Percentiles rank a stretch among this genome's conserved stretches.
phyloP scores from a whole-genome alignment of 2,113 vertebrate genomes.

The Odontophorus gujanensis region DNA sequence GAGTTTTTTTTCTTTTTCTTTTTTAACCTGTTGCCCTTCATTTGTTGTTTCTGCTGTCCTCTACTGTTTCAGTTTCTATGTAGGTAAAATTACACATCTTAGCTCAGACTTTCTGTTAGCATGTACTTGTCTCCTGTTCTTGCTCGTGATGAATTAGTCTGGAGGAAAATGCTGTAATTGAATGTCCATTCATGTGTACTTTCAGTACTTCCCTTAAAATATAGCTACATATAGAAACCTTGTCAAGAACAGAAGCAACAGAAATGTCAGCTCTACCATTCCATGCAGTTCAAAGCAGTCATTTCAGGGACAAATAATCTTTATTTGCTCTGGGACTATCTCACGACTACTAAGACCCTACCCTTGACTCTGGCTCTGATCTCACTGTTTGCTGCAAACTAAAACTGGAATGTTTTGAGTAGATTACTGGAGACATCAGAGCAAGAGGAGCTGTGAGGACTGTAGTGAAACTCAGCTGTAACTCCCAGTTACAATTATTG shows the following conservation, averaged over 20 bases:
- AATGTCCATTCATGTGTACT: constrained; percentile 33
- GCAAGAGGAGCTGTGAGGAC: neutral
- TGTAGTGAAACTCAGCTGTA: neutral
- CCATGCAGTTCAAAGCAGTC: neutral
- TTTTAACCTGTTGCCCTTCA: neutral
- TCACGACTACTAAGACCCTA: neutral
- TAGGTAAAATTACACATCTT: neutral
- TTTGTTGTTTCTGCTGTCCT: neutral
- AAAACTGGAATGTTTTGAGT: neutral
- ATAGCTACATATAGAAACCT: neutral
- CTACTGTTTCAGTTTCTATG: neutral
- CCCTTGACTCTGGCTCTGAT: neutral
- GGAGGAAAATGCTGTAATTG: constrained; percentile 14
- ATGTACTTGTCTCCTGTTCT: neutral
- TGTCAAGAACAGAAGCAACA: neutral
- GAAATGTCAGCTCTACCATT: neutral
- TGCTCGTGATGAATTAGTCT: constrained; percentile 8
- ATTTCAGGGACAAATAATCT: neutral
- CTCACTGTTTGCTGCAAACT: neutral
- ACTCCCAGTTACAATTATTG: neutral
- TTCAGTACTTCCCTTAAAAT: constrained; percentile 24
- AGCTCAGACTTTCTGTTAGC: constrained; percentile 12
- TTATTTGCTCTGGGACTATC: neutral
- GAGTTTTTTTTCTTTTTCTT: neutral
- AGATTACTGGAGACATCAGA: neutral